These are phyloP conservation scores for Cyphomyrus plagiostoma DNA, from an alignment of 2,113 vertebrate genomes.

Conservation along the genomic window DNA sequence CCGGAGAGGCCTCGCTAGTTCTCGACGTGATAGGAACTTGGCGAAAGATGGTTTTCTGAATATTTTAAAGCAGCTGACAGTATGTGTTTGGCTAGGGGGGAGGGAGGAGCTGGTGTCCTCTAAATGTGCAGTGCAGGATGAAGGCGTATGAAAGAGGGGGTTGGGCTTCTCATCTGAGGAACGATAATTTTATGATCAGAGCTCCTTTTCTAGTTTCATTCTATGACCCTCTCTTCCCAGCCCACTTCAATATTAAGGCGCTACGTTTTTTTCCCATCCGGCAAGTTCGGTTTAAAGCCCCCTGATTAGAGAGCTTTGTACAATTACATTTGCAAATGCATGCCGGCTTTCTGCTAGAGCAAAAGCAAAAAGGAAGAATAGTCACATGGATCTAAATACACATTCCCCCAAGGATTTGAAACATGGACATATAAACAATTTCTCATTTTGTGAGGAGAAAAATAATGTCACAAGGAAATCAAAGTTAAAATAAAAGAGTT, in stretches of 20 bases:
- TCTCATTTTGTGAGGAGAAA: not conserved
- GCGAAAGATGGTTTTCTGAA: not conserved
- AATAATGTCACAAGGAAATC: not conserved
- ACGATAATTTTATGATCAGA: constrained; percentile 4
- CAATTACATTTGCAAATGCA: constrained; percentile 10
- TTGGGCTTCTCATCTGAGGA: not conserved
- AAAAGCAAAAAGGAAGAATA: not conserved
- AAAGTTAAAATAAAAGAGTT: not conserved
- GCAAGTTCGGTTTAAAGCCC: not conserved
- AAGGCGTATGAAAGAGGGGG: constrained; percentile 10
- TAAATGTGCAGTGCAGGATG: constrained; percentile 10
- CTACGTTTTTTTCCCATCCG: not conserved
- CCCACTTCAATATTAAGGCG: not conserved
- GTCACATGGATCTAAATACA: not conserved
- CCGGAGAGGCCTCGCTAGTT: constrained; percentile 28
- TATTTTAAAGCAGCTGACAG: not conserved
- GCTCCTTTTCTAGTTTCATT: constrained; percentile 2
- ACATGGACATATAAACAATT: not conserved
- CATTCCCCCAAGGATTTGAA: not conserved
- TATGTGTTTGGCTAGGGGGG: not conserved
- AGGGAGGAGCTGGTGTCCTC: constrained; percentile 2
- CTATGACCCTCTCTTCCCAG: not conserved
- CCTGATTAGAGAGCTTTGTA: not conserved
- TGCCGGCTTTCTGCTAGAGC: not conserved
- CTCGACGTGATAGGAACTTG: not conserved